phyloP scores from a whole-genome alignment of 1,140 invertebrate genomes.

The Conus ventricosus region DNA sequence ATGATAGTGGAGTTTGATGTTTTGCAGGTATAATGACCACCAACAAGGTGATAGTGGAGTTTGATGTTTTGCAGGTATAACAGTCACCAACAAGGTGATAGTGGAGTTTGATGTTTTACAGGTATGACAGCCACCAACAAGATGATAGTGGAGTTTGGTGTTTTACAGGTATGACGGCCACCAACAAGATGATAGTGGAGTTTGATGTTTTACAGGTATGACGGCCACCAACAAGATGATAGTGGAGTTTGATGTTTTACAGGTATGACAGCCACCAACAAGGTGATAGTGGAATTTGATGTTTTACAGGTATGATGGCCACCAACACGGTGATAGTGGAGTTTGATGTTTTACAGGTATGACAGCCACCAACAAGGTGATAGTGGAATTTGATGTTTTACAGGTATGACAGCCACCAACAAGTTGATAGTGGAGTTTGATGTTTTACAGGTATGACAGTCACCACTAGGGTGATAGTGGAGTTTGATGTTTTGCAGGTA shows the following conservation, averaged over 20 bases:
- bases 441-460: constrained; percentile 43
- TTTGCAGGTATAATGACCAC: constrained; percentile 44
- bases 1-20: constrained; percentile 54
- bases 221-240: constrained; percentile 45
- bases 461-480: constrained; percentile 56
- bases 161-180: constrained; percentile 46
- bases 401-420: constrained; percentile 49
- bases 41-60: constrained; percentile 59
- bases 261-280: constrained; percentile 53
- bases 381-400: constrained; percentile 54
- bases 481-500: too few relatives aligned
- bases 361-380: constrained; percentile 51
- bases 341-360: constrained; percentile 53
- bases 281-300: constrained; percentile 59
- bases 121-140: constrained; percentile 52
- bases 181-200: constrained; percentile 51
- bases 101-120: constrained; percentile 54
- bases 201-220: neutral
- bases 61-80: constrained; percentile 51
- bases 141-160: constrained; percentile 57
- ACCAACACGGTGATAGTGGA: constrained; percentile 55
- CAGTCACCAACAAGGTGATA: constrained; percentile 50
- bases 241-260: constrained; percentile 30
- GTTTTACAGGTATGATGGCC: constrained; percentile 43
- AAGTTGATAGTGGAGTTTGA: constrained; percentile 61